Evolutionary conservation across 1,140 invertebrate species (phyloP), one percentile per base, ranked within the genome.

Genomic region (Pinna nobilis): DNA sequence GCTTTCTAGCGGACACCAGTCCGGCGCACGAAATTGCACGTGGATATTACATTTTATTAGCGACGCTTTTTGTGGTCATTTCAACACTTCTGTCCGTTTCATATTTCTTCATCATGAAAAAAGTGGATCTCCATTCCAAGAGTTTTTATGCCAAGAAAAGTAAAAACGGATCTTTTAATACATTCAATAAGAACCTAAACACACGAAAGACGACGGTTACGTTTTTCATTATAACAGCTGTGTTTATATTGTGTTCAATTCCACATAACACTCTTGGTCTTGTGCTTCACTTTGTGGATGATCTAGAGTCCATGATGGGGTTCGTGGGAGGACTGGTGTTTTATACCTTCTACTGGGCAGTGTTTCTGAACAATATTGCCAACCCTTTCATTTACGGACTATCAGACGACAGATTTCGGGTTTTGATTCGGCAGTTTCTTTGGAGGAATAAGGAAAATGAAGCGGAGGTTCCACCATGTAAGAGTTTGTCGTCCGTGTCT

Each of bases 361-460:
- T 71, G 1, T 71, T 63, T 23, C 41, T 71, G 1, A 71, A 71
- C 20, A 71, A 71, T 50, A 41, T 71, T 33, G 69, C 69, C n/a
- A 71, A 71, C n/a, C 69, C 69, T 25, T 64, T 71, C 33, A 71
- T 71, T n/a, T 71, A 71, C 44, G 69, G 69, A 6, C 39, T 71
- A 1, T 71, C 69, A 41, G 69, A 71, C 15, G 49, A 71, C 3
- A 50, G 69, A 23, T 71, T 71, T n/a, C 30, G 55, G 13, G 30
- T 15, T 15, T 35, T 53, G 15, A 20, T 53, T 9, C 9, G 51
- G 23, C 18, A 25, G n/a, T n/a, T n/a, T n/a, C n/a, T n/a, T n/a
- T n/a, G 39, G 39, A 9, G 39, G 39, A 44, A 44, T n/a, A 44
- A 44, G n/a, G 39, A 11, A 44, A n/a, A 44, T n/a, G n/a, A n/a